Evolutionary conservation across 2,888 invertebrate species (phyloP).

Genomic region (Zele albiditarsus): DNA sequence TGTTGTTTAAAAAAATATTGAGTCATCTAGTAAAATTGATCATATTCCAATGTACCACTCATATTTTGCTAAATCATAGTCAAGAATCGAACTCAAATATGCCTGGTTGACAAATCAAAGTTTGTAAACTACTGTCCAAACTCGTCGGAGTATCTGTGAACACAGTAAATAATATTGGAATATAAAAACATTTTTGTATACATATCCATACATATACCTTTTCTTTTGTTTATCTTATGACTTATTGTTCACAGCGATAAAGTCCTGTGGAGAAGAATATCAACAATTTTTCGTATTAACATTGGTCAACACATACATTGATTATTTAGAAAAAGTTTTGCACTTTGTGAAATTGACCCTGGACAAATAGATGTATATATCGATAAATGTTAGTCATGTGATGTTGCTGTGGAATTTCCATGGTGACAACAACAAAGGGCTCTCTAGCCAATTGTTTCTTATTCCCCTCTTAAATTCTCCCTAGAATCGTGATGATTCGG

Average conservation of each 20-base stretch:
- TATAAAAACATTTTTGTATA: constrained; percentile 5
- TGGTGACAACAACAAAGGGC: constrained; percentile 1
- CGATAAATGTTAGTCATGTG: constrained; percentile 14
- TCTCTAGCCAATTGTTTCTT: constrained; percentile 24
- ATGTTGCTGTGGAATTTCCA: background rate
- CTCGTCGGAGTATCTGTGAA: too few relatives aligned
- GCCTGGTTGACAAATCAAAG: too few relatives aligned
- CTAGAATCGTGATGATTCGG: constrained; percentile 16
- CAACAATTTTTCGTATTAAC: background rate
- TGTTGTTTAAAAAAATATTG: too few relatives aligned
- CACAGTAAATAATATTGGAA: too few relatives aligned
- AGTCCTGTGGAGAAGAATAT: background rate
- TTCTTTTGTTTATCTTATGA: constrained; percentile 27
- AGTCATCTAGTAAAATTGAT: too few relatives aligned
- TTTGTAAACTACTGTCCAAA: too few relatives aligned
- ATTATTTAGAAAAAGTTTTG: constrained; percentile 19
- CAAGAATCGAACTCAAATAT: too few relatives aligned
- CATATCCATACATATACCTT: background rate
- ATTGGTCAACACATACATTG: background rate
- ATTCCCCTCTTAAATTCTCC: background rate
- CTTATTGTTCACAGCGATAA: background rate
- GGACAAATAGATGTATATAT: background rate
- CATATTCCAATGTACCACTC: too few relatives aligned
- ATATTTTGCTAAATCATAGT: too few relatives aligned
- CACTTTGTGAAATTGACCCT: constrained; percentile 28